These are phyloP conservation scores for Phaethornis superciliosus DNA, from an alignment of 2,113 vertebrate genomes.

Conservation along the genomic window DNA sequence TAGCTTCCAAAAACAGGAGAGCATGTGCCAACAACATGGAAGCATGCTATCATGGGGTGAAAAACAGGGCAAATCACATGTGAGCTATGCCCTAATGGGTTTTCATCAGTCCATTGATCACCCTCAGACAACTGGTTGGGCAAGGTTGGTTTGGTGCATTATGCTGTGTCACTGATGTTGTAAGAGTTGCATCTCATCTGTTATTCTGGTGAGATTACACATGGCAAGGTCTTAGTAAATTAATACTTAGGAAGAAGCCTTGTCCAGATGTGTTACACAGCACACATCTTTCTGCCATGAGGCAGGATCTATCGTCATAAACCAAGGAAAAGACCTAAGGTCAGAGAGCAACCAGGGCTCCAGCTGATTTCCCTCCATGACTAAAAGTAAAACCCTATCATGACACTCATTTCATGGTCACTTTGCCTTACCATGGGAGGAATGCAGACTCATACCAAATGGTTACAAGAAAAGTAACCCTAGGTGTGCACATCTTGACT, in stretches of 20 bases:
- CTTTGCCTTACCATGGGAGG: neutral
- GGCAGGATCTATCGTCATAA: neutral
- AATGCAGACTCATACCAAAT: neutral
- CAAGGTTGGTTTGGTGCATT: neutral
- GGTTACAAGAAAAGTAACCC: neutral
- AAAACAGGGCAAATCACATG: neutral
- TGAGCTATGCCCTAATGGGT: neutral
- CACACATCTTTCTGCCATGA: neutral
- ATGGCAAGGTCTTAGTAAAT: neutral
- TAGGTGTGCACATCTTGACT: neutral
- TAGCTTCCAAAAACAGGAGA: neutral
- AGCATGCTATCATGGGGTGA: neutral
- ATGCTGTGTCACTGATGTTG: neutral
- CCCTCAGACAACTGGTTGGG: neutral
- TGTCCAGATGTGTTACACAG: neutral
- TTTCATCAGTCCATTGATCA: neutral
- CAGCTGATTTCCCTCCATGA: neutral
- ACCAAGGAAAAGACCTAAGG: neutral
- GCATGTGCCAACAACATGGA: neutral
- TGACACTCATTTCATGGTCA: neutral
- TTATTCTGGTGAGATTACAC: neutral
- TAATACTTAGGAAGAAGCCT: neutral
- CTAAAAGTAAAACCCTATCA: neutral
- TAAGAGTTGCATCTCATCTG: neutral
- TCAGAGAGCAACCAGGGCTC: neutral